These are phyloP conservation scores for Nomada lathburiana DNA, from an alignment of 2,888 invertebrate species.

Conservation along the genomic window DNA sequence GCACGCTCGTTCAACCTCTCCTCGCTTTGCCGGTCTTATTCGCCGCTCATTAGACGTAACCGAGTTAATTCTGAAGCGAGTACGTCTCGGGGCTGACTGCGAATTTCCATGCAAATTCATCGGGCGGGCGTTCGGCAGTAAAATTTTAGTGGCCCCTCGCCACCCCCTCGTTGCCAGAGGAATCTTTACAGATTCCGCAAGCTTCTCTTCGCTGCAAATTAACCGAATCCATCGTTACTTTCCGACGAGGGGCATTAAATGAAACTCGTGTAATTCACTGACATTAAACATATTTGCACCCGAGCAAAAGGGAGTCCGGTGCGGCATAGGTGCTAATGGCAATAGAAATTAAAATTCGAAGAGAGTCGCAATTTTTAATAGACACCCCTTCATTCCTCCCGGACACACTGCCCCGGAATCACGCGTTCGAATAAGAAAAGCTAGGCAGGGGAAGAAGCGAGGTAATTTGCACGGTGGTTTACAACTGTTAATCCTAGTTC, in stretches of 20 bases:
- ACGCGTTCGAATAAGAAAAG: background rate
- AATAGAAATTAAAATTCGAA: too few relatives aligned
- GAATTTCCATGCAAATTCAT: constrained; percentile 81
- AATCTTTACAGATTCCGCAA: constrained; percentile 72
- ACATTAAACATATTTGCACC: background rate
- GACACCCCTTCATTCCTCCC: background rate
- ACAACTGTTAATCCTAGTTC: constrained; percentile 80
- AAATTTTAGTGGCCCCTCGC: constrained; percentile 78
- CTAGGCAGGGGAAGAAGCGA: constrained; percentile 37
- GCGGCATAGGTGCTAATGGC: too few relatives aligned
- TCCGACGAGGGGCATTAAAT: background rate
- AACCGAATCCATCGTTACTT: constrained; percentile 58
- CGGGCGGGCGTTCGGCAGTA: constrained; percentile 75
- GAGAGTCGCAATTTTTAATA: too few relatives aligned
- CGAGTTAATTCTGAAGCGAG: constrained; percentile 72
- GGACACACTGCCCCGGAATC: too few relatives aligned
- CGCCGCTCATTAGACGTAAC: constrained; percentile 73
- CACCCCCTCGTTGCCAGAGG: constrained; percentile 26
- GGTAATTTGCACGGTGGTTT: constrained; percentile 78
- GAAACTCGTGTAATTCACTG: background rate
- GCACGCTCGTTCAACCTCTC: background rate
- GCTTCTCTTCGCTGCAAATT: constrained; percentile 67
- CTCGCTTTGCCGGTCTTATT: constrained; percentile 23
- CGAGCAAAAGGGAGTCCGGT: background rate
- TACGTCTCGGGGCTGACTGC: constrained; percentile 61